Percentiles rank a stretch among this genome's conserved stretches.
Conservation (phyloP, 2,888 invertebrate genomes). For the Xanthorhoe designata region DNA sequence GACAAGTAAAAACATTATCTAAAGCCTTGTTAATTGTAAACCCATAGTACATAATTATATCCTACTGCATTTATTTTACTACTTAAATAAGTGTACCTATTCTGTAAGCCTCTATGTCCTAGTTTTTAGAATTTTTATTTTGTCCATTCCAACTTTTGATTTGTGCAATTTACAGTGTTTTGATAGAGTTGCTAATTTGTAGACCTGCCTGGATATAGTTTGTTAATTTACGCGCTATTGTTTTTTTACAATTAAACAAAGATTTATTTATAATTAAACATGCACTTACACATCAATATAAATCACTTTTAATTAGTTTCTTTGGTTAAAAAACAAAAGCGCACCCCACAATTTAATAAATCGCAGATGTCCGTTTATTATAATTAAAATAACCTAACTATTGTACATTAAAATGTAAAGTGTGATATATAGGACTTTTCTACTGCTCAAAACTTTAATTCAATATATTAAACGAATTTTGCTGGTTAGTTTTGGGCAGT, state of each 20-base stretch:
- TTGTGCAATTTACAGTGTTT: constrained; percentile 15
- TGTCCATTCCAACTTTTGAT: constrained; percentile 30
- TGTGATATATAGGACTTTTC: constrained; percentile 46
- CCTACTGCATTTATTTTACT: constrained; percentile 55
- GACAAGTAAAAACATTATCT: too few relatives aligned
- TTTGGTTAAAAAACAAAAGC: not conserved
- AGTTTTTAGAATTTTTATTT: constrained; percentile 30
- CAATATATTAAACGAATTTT: constrained; percentile 29
- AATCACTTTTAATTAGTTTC: not conserved
- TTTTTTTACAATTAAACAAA: not conserved
- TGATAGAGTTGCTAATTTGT: not conserved
- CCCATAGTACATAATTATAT: too few relatives aligned
- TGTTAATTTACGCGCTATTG: not conserved
- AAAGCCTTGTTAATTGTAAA: too few relatives aligned
- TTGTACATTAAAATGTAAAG: constrained; percentile 44
- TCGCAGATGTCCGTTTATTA: not conserved
- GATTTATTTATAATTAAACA: not conserved
- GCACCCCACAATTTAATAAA: not conserved
- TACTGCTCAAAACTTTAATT: constrained; percentile 28
- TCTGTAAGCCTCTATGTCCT: constrained; percentile 34
- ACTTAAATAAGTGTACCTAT: constrained; percentile 35
- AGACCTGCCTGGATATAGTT: constrained; percentile 3
- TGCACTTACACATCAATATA: not conserved
- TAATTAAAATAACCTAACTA: not conserved
- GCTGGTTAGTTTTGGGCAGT: constrained; percentile 35